A percentile compares a stretch with the other conserved stretches of the same genome.
phyloP scores from a whole-genome alignment of 2,113 vertebrate genomes.

The Chaetops frenatus region DNA sequence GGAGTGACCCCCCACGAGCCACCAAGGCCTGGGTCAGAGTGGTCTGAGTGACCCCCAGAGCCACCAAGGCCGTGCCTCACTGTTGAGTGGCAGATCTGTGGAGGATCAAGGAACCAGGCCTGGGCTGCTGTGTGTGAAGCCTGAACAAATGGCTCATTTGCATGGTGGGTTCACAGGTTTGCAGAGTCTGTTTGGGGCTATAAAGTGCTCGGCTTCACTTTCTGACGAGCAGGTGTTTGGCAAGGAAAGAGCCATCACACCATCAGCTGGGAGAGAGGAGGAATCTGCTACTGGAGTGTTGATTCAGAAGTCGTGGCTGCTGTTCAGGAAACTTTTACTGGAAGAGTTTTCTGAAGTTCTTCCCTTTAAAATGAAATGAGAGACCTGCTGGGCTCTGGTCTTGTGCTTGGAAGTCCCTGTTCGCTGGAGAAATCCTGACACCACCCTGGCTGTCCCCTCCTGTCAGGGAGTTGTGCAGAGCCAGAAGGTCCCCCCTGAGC shows the following conservation, averaged over 20 bases:
- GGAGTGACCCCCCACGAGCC: neutral
- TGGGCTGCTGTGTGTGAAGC: neutral
- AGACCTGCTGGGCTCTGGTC: neutral
- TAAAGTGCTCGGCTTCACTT: neutral
- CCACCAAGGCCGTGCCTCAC: fast-evolving
- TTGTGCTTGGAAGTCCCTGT: neutral
- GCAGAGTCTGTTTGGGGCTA: neutral
- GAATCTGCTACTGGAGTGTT: neutral
- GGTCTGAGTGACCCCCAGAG: neutral
- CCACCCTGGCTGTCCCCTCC: neutral
- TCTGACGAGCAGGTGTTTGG: constrained; percentile 47
- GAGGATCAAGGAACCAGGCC: neutral
- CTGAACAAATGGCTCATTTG: constrained; percentile 14
- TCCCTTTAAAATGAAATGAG: neutral
- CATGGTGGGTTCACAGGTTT: neutral
- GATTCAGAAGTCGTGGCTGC: constrained; percentile 17
- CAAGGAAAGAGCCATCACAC: neutral
- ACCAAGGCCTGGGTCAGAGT: neutral
- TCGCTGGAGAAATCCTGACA: neutral
- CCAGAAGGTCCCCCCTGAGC: neutral
- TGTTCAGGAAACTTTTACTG: constrained; percentile 12
- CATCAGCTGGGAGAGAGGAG: constrained; percentile 4
- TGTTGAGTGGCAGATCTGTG: fast-evolving
- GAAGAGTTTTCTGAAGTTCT: neutral
- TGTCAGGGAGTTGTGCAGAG: neutral